Evolutionary conservation across 2,888 invertebrate genomes (phyloP).

Genomic region (Chrysomela aeneicollis): DNA sequence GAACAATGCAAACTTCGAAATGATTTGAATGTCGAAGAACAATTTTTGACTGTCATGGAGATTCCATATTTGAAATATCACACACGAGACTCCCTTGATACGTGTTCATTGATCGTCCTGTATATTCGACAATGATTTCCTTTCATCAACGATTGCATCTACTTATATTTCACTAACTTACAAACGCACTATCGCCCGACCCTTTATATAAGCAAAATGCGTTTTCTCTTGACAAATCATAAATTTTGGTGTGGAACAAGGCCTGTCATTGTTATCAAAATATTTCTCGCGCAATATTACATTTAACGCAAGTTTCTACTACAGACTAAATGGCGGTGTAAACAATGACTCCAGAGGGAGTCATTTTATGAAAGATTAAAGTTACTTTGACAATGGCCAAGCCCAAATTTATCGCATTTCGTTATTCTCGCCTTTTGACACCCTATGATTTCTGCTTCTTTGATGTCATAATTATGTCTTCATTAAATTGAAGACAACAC

Average conservation of each 20-base stretch:
- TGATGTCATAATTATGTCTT: constrained; percentile 5
- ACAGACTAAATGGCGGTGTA: not conserved
- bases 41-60: too few species aligned
- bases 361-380: constrained; percentile 7
- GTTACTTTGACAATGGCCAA: constrained; percentile 1
- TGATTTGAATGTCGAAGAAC: too few species aligned
- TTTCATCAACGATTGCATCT: too few species aligned
- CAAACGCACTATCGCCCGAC: too few species aligned
- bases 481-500: constrained; percentile 4
- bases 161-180: too few species aligned
- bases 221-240: not conserved
- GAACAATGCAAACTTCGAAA: too few species aligned
- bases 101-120: too few species aligned
- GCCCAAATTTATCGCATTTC: not conserved
- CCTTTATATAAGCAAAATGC: too few species aligned
- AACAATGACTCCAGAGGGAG: constrained; percentile 7
- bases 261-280: not conserved
- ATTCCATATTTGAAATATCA: too few species aligned
- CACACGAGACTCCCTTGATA: too few species aligned
- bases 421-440: not conserved
- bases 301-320: not conserved
- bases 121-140: too few species aligned
- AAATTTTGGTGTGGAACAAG: not conserved
- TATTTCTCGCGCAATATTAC: not conserved
- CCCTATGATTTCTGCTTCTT: constrained; percentile 3